phyloP scores from a whole-genome alignment of 2,888 invertebrate genomes.

The Dryobotodes eremita region DNA sequence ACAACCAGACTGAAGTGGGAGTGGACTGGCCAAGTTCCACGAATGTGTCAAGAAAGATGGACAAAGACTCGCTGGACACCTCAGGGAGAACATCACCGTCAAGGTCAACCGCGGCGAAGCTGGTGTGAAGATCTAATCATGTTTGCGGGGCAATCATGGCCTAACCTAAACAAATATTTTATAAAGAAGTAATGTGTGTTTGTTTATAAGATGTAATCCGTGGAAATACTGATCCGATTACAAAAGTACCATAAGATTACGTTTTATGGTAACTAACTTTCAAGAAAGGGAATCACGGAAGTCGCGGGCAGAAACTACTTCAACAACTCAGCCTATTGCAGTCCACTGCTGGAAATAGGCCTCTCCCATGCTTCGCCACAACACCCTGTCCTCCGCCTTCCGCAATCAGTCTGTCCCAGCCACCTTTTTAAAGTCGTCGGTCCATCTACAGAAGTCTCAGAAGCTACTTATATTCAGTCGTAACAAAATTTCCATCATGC shows the following conservation, averaged over 20 bases:
- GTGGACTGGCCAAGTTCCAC: neutral
- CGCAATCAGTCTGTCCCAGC: no score
- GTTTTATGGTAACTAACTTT: neutral
- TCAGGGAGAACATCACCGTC: neutral
- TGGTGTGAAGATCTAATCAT: no score
- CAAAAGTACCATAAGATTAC: neutral
- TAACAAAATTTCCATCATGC: neutral
- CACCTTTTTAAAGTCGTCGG: no score
- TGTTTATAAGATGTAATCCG: neutral
- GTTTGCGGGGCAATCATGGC: neutral
- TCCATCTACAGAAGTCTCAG: no score
- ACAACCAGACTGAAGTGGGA: no score
- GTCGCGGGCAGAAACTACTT: neutral
- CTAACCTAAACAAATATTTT: neutral
- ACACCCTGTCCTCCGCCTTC: no score
- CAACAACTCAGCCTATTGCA: no score
- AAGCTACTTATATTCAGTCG: neutral
- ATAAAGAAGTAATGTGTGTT: neutral
- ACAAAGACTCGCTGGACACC: neutral
- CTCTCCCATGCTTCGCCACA: no score
- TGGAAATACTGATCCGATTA: neutral
- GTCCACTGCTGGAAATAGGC: no score
- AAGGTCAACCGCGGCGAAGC: neutral
- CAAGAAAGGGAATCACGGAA: neutral
- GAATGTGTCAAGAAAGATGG: neutral